Evolutionary conservation across 2,113 vertebrate species (phyloP), one percentile per base, ranked within the genome.

Genomic region (Saccopteryx leptura): DNA sequence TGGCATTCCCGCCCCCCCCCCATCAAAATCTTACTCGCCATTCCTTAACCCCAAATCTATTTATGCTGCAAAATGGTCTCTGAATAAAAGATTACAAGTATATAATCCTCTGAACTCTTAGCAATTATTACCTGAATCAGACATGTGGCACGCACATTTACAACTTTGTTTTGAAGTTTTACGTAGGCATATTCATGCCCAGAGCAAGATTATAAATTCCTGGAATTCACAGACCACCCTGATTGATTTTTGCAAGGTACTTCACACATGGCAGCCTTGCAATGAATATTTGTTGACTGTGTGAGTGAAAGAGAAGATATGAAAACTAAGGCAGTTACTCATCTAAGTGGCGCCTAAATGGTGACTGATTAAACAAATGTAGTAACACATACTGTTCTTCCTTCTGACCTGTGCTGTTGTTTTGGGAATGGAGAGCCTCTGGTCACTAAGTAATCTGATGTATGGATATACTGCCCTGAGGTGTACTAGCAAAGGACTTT

Each of bases 371-470:
- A 69, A 94, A 48, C 12, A 82, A 86, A 74, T 2, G 11, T 23
- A 48, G 63, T 79, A 80, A 95, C 60, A 15, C 95, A 15, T 66
- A 56, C 48, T 10, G 2, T 24, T 60, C 63, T 13, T 93, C 91
- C 72, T 90, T 96, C 88, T 96, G 93, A 94, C 66, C 87, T 71
- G 69, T 81, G 39, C 52, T 91, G 31, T 56, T 60, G 85, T 81
- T 86, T 96, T 58, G 74, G 90, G 81, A 93, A 5, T 0, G 28
- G 75, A 74, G 93, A 91, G 31, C 23, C 50, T 39, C 54, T 50
- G 63, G 65, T 92, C 93, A 93, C 72, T 24, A 72, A 94, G 91
- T 63, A 60, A 90, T n/a, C 50, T 71, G 58, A 86, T 21, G 26
- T 82, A 92, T 88, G 63, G 89, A 85, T 21, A 10, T 0, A 86